Evolutionary conservation across 2,888 invertebrate species (phyloP).

Genomic region (Parnassius smintheus): DNA sequence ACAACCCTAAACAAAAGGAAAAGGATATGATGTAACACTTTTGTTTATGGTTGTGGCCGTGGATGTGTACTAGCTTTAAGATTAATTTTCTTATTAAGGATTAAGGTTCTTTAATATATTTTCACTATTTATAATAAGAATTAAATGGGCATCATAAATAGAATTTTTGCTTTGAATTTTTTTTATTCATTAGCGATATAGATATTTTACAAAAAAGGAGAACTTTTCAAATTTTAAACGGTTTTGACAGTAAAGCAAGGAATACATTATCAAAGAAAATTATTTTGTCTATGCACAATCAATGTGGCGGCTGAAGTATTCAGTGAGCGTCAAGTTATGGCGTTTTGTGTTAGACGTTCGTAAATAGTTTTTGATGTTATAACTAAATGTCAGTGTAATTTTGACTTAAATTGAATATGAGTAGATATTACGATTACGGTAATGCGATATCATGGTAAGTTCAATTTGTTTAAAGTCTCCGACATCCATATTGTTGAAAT

Average conservation of each 20-base stretch:
- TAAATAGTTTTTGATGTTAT: slow-evolving; percentile 53
- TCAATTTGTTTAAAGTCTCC: slow-evolving; percentile 43
- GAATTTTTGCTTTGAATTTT: background rate
- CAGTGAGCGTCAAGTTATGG: slow-evolving; percentile 67
- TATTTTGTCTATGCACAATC: slow-evolving; percentile 68
- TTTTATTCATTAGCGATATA: background rate
- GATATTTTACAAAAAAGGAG: background rate
- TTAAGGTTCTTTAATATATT: background rate
- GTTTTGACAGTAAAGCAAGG: slow-evolving; percentile 34
- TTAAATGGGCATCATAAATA: background rate
- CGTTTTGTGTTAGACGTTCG: slow-evolving; percentile 62
- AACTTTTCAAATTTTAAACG: slow-evolving; percentile 2
- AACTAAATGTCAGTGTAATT: slow-evolving; percentile 58
- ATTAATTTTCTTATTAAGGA: too few species aligned
- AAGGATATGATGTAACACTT: slow-evolving; percentile 45
- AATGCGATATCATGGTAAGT: slow-evolving; percentile 80
- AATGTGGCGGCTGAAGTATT: slow-evolving; percentile 63
- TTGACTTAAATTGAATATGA: slow-evolving; percentile 69
- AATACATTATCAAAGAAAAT: slow-evolving; percentile 36
- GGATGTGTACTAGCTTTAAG: slow-evolving; percentile 17
- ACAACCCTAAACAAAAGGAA: slow-evolving; percentile 54
- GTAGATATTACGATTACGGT: slow-evolving; percentile 80
- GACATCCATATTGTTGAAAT: slow-evolving; percentile 71
- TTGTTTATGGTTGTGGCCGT: slow-evolving; percentile 30
- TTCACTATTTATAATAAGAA: background rate